A percentile compares a stretch with the other conserved stretches of the same genome.
Conservation (phyloP, 2,888 invertebrate genomes). For the Parnassius mnemosyne region DNA sequence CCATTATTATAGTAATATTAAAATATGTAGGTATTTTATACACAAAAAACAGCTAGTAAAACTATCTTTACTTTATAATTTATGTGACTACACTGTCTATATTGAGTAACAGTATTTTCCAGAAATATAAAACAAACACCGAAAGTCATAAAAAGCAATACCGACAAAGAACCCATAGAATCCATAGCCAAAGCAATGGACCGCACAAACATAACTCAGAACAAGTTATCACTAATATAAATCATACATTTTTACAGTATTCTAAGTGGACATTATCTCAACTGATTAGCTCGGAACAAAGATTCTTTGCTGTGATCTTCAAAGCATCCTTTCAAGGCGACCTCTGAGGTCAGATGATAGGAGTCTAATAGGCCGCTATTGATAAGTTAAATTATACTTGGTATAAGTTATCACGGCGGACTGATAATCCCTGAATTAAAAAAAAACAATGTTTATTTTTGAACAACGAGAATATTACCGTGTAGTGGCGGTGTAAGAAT, state of each 20-base stretch:
- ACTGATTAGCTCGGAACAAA: slow-evolving; percentile 59
- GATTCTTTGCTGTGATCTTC: slow-evolving; percentile 49
- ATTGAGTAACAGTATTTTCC: not conserved
- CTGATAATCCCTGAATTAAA: slow-evolving; percentile 14
- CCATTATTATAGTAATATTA: too few relatives aligned
- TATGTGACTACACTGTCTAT: too few relatives aligned
- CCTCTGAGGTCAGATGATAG: slow-evolving; percentile 56
- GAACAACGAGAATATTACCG: not conserved
- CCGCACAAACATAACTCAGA: slow-evolving; percentile 38
- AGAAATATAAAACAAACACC: slow-evolving; percentile 29
- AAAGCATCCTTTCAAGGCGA: slow-evolving; percentile 50
- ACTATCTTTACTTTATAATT: too few relatives aligned
- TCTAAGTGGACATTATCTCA: slow-evolving; percentile 68
- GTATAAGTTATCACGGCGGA: slow-evolving; percentile 22
- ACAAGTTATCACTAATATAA: slow-evolving; percentile 58
- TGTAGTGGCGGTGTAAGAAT: not conserved
- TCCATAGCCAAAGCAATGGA: slow-evolving; percentile 32
- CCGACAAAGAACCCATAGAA: slow-evolving; percentile 28
- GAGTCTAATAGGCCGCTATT: slow-evolving; percentile 34
- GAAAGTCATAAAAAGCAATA: slow-evolving; percentile 26
- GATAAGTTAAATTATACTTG: slow-evolving; percentile 20
- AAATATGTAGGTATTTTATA: too few relatives aligned
- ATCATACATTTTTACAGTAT: slow-evolving; percentile 67
- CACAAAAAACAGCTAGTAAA: too few relatives aligned
- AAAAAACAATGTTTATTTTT: slow-evolving; percentile 2